Evolutionary conservation across 2,797 vertebrate species (phyloP).

Genomic region (Bucorvus abyssinicus): DNA sequence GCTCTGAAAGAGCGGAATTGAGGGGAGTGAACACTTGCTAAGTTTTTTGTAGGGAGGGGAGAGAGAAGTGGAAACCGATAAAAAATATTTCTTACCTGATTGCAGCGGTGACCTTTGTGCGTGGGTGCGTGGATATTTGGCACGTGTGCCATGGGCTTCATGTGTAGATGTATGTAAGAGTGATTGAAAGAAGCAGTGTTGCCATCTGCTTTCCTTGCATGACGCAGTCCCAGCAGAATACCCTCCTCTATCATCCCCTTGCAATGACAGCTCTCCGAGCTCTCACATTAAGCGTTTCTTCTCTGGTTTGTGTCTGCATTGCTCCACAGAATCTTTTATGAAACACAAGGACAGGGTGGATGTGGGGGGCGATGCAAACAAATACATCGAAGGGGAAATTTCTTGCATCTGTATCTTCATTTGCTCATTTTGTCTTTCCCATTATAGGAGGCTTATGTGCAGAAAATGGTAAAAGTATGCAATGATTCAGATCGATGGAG

Average conservation of each 20-base stretch:
- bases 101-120: background rate
- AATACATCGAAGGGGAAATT: background rate
- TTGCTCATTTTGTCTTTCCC: conserved; percentile 67
- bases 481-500: conserved; percentile 99
- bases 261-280: background rate
- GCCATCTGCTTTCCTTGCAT: background rate
- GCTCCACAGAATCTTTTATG: background rate
- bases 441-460: conserved; percentile 95
- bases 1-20: background rate
- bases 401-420: conserved; percentile 36
- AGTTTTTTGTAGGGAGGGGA: background rate
- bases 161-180: background rate
- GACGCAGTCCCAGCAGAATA: background rate
- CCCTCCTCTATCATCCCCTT: background rate
- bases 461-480: conserved; percentile 99
- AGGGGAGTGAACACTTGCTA: background rate
- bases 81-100: background rate
- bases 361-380: background rate
- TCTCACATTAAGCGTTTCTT: background rate
- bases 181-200: background rate
- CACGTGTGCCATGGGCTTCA: background rate
- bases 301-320: background rate
- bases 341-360: background rate
- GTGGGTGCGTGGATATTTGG: background rate
- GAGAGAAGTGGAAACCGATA: background rate